Percentiles rank a stretch among this genome's conserved stretches.
These are phyloP conservation scores for Dynastes hyllus DNA, from an alignment of 2,888 invertebrate genomes.

Conservation along the genomic window DNA sequence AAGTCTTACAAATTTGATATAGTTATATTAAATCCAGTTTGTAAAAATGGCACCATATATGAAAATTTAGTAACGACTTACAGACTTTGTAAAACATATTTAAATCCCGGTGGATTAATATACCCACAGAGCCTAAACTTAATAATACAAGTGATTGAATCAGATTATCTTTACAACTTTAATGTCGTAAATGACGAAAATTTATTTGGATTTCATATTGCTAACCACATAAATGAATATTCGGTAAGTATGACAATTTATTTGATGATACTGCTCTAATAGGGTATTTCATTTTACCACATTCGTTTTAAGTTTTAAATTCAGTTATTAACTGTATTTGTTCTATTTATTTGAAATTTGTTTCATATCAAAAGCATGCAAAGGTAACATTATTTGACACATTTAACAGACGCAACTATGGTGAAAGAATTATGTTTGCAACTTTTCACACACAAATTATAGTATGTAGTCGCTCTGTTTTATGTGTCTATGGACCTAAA, in stretches of 20 bases:
- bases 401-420: too few species aligned
- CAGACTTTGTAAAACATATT: constrained; percentile 65
- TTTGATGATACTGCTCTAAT: too few species aligned
- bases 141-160: constrained; percentile 76
- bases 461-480: too few species aligned
- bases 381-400: too few species aligned
- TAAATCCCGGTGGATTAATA: constrained; percentile 61
- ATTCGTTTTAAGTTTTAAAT: too few species aligned
- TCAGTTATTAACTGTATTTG: too few species aligned
- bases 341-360: too few species aligned
- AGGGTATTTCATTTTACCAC: too few species aligned
- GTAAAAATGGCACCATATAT: constrained; percentile 75
- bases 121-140: constrained; percentile 73
- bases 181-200: constrained; percentile 76
- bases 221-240: constrained; percentile 75
- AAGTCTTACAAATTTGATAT: constrained; percentile 70
- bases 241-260: constrained; percentile 69
- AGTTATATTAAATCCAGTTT: constrained; percentile 74
- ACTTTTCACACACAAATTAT: too few species aligned
- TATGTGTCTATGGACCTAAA: too few species aligned
- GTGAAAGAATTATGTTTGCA: too few species aligned
- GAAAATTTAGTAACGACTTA: constrained; percentile 65
- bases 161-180: constrained; percentile 75
- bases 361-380: too few species aligned
- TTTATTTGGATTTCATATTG: constrained; percentile 74